Percentiles rank a stretch among this genome's conserved stretches.
phyloP scores from a whole-genome alignment of 35 echinoderm and acorn worm genomes.

The Lytechinus variegatus region DNA sequence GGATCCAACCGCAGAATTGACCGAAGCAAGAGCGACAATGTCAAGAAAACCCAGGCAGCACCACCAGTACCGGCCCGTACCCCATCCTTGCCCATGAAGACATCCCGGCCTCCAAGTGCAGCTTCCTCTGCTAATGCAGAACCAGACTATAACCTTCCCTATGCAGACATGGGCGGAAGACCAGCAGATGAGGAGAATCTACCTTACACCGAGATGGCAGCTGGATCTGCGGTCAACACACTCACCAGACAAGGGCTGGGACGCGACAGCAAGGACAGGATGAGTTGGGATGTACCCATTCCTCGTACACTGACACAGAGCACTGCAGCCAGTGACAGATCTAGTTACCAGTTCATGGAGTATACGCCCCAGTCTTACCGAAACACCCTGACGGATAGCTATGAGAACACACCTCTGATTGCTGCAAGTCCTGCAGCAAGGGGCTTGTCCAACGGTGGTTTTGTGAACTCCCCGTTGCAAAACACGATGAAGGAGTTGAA shows the following conservation, averaged over 20 bases:
- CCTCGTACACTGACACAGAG: constrained; percentile 26
- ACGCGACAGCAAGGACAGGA: constrained; percentile 34
- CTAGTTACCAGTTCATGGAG: constrained; percentile 38
- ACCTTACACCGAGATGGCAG: constrained; percentile 20
- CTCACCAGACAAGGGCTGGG: constrained; percentile 29
- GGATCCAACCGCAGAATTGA: constrained; percentile 29
- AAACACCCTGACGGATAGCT: constrained; percentile 62
- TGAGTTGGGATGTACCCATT: constrained; percentile 31
- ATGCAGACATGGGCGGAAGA: not conserved
- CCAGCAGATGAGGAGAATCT: not conserved
- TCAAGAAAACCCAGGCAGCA: not conserved
- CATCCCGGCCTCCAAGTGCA: not conserved
- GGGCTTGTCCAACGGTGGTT: constrained; percentile 66
- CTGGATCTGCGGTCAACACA: not conserved
- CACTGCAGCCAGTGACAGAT: constrained; percentile 32
- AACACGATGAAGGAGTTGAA: constrained; percentile 25
- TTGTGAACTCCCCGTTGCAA: constrained; percentile 57
- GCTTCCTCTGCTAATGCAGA: not conserved
- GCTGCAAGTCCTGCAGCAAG: constrained; percentile 61
- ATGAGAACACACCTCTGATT: constrained; percentile 87
- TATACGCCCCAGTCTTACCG: constrained; percentile 44
- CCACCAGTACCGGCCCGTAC: constrained; percentile 32
- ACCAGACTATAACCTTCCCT: not conserved
- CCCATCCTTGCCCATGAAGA: constrained; percentile 25
- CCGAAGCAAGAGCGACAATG: constrained; percentile 25